These are phyloP conservation scores for Pristiophorus japonicus DNA, from an alignment of 2,113 vertebrate species.

Conservation along the genomic window DNA sequence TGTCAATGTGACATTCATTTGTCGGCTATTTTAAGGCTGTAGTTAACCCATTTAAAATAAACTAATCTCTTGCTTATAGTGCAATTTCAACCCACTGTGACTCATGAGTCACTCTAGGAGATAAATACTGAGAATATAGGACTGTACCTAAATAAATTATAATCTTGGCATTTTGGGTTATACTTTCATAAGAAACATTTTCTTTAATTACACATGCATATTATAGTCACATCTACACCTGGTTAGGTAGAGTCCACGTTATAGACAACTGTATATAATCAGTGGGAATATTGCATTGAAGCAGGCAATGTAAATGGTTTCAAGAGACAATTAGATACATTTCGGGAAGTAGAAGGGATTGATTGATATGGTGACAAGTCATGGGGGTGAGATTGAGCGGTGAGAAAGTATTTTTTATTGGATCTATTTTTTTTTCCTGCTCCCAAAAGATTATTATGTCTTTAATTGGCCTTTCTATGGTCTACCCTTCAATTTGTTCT, in stretches of 20 bases:
- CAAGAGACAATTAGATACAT: not conserved
- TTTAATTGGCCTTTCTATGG: not conserved
- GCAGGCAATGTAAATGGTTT: not conserved
- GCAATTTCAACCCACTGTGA: not conserved
- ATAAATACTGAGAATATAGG: no score
- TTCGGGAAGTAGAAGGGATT: not conserved
- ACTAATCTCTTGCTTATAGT: not conserved
- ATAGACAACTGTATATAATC: not conserved
- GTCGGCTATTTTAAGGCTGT: not conserved
- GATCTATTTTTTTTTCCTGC: not conserved
- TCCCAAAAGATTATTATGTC: not conserved
- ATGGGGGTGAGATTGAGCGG: not conserved
- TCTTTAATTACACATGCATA: not conserved
- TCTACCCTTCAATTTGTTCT: not conserved
- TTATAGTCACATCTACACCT: not conserved
- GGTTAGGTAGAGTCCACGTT: not conserved
- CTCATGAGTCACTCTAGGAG: not conserved
- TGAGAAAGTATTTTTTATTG: not conserved
- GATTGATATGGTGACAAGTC: not conserved
- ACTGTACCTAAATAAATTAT: not conserved
- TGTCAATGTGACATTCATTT: not conserved
- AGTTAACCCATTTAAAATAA: not conserved
- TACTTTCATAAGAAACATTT: not conserved
- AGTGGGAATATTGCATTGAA: not conserved
- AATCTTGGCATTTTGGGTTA: not conserved